These are phyloP conservation scores for Liposcelis brunnea DNA, from an alignment of 2,888 invertebrate species.

Conservation along the genomic window DNA sequence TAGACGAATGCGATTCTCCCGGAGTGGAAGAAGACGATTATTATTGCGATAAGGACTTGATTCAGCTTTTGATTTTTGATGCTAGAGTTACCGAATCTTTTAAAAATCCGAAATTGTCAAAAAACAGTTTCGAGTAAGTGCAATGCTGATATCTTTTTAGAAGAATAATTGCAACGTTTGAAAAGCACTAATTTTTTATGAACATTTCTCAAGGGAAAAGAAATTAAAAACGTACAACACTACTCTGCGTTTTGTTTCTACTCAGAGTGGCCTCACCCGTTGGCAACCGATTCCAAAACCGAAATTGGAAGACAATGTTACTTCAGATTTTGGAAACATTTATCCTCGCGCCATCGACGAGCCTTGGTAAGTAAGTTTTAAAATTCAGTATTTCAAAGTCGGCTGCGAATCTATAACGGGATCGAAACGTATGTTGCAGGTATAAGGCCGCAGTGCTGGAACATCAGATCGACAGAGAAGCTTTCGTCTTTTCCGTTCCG, in stretches of 20 bases:
- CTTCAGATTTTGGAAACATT: slow-evolving; percentile 8
- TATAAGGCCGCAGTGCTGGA: slow-evolving; percentile 68
- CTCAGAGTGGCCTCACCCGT: slow-evolving; percentile 74
- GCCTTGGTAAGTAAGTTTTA: slow-evolving; percentile 48
- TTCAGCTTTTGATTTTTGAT: slow-evolving; percentile 73
- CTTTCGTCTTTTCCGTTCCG: slow-evolving; percentile 62
- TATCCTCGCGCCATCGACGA: slow-evolving; percentile 56
- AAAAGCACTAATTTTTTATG: background rate
- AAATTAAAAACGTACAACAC: slow-evolving; percentile 52
- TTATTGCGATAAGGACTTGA: slow-evolving; percentile 62
- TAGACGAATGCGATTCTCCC: slow-evolving; percentile 47
- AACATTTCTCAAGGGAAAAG: slow-evolving; percentile 21
- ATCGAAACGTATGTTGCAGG: no score
- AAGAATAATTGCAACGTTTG: background rate
- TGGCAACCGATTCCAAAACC: slow-evolving; percentile 51
- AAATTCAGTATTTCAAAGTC: no score
- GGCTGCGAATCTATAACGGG: no score
- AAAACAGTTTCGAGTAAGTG: slow-evolving; percentile 17
- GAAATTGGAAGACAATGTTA: slow-evolving; percentile 10
- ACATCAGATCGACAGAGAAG: slow-evolving; percentile 53
- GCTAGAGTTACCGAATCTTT: slow-evolving; percentile 51
- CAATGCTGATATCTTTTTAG: background rate
- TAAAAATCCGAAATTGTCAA: slow-evolving; percentile 17
- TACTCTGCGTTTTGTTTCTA: slow-evolving; percentile 64
- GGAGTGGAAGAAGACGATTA: slow-evolving; percentile 50